A percentile compares a stretch with the other conserved stretches of the same genome.
Conservation (phyloP, 2,113 vertebrate genomes). For the Alligator mississippiensis region DNA sequence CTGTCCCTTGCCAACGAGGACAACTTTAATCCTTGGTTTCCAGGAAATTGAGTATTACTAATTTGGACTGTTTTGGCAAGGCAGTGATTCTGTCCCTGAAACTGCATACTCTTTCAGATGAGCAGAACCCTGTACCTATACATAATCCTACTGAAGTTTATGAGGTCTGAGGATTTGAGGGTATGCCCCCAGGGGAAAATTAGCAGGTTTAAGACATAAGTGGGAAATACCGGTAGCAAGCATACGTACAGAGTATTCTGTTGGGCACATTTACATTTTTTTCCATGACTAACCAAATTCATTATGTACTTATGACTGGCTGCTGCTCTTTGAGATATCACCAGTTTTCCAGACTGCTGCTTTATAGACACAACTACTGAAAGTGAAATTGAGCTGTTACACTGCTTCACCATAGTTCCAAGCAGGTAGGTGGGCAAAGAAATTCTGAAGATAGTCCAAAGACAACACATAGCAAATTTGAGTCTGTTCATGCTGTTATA, state of each 20-base stretch:
- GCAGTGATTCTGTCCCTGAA: too few species aligned
- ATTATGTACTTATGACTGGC: not conserved
- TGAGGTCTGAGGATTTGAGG: too few species aligned
- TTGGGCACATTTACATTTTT: not conserved
- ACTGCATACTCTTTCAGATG: too few species aligned
- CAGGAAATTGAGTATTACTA: too few species aligned
- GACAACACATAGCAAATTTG: not conserved
- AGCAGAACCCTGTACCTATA: not conserved
- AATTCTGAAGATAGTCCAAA: not conserved
- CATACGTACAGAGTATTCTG: not conserved
- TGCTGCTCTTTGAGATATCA: not conserved
- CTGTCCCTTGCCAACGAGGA: too few species aligned
- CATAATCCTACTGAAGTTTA: not conserved
- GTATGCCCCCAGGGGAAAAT: not conserved
- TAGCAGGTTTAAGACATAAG: not conserved
- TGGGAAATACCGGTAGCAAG: not conserved
- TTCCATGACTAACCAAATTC: not conserved
- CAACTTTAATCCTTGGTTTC: too few species aligned
- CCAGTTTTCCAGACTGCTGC: not conserved
- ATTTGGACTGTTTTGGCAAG: too few species aligned
- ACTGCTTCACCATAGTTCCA: not conserved
- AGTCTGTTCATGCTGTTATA: accelerated
- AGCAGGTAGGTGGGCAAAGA: not conserved
- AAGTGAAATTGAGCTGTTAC: not conserved
- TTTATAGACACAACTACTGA: not conserved